Percentiles rank a stretch among this genome's conserved stretches.
phyloP scores from a whole-genome alignment of 2,113 vertebrate genomes.

The Pterophyllum scalare region DNA sequence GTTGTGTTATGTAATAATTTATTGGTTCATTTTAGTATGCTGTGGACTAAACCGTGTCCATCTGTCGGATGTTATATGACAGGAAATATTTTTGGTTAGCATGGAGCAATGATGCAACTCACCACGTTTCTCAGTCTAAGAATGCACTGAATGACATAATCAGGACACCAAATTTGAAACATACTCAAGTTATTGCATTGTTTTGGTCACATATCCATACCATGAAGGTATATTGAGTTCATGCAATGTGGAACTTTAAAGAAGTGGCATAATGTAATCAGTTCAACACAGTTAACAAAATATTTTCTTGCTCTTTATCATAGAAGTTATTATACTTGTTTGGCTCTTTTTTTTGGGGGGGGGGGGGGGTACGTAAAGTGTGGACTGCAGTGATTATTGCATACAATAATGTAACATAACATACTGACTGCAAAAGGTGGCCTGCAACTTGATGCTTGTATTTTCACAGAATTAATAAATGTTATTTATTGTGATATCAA shows the following conservation, averaged over 20 bases:
- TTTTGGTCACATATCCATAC: background rate
- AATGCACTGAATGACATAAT: constrained; percentile 11
- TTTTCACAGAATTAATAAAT: background rate
- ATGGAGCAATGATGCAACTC: constrained; percentile 2
- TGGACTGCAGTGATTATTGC: too few species aligned
- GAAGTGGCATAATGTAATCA: background rate
- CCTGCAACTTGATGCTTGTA: background rate
- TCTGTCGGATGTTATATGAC: constrained; percentile 14
- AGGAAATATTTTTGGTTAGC: constrained; percentile 8
- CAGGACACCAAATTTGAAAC: background rate
- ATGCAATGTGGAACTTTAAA: background rate
- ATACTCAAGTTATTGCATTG: background rate
- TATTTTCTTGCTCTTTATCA: background rate
- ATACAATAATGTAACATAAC: background rate
- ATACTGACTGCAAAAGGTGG: background rate
- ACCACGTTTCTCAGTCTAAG: background rate
- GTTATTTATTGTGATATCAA: background rate
- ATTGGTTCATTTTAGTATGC: too few species aligned
- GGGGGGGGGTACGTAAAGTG: too few species aligned
- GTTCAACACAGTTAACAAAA: background rate
- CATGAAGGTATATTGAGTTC: background rate
- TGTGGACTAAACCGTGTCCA: constrained; percentile 19
- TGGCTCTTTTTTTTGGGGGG: rapidly evolving
- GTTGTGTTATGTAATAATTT: too few species aligned
- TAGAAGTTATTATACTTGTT: background rate